Conservation (phyloP, 2,797 vertebrate species). For the Coracias cyanogaster region DNA sequence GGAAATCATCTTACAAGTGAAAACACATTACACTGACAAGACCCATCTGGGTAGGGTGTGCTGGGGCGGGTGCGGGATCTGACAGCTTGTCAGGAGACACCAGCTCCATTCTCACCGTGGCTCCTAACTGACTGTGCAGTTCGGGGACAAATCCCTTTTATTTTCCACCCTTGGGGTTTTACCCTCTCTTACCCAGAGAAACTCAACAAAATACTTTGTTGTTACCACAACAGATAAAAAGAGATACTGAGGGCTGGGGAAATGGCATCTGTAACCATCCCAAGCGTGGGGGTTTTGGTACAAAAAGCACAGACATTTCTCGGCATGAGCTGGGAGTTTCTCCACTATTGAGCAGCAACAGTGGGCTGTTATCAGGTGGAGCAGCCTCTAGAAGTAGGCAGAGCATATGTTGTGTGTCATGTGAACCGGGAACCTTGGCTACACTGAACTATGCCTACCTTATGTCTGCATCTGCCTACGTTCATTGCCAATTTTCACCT, state of each 20-base stretch:
- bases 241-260: not conserved
- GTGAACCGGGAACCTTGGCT: not conserved
- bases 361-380: not conserved
- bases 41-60: constrained; percentile 28
- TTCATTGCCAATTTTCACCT: not conserved
- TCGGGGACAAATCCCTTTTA: not conserved
- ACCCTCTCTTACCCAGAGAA: not conserved
- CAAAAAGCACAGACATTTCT: not conserved
- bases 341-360: not conserved
- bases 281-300: not conserved
- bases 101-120: not conserved
- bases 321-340: not conserved
- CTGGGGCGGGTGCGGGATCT: not conserved
- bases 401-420: not conserved
- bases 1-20: not conserved
- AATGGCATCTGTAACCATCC: not conserved
- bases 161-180: not conserved
- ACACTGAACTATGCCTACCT: not conserved
- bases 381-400: constrained; percentile 18
- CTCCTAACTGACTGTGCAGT: not conserved
- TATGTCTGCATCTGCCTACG: not conserved
- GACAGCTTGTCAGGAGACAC: constrained; percentile 9
- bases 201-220: not conserved
- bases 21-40: not conserved
- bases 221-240: not conserved